Conservation (phyloP, 2,888 invertebrate species). For the Ectemnius continuus region DNA sequence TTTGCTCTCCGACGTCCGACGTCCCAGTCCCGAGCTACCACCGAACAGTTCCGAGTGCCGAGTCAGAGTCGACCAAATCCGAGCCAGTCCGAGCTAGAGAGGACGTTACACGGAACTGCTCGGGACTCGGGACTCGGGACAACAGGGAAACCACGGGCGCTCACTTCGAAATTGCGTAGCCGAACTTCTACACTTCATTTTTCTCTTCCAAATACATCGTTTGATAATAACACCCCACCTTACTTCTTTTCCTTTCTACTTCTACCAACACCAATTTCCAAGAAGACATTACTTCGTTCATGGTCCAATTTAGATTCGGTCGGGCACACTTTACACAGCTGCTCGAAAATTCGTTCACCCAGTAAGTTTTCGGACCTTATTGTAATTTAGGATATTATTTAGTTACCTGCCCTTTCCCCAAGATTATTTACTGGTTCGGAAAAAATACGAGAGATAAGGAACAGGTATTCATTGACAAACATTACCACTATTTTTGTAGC, state of each 20-base stretch:
- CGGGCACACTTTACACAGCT: conserved; percentile 33
- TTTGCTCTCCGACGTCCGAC: conserved; percentile 31
- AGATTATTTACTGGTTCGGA: neutral
- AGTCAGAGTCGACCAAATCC: neutral
- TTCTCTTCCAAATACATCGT: neutral
- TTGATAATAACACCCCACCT: neutral
- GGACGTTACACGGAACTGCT: no score
- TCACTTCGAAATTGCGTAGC: conserved; percentile 1
- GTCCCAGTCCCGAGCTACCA: neutral
- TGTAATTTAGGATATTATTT: neutral
- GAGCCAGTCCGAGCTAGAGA: no score
- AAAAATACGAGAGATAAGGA: no score
- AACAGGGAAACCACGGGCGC: neutral
- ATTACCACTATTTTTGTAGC: no score
- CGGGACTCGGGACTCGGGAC: conserved; percentile 25
- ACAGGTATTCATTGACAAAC: no score
- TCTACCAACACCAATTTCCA: neutral
- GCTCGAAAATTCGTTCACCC: conserved; percentile 23
- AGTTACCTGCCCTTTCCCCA: conserved; percentile 4
- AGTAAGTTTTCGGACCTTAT: conserved; percentile 13
- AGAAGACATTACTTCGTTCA: conserved; percentile 30
- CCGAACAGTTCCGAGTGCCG: neutral
- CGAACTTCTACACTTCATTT: neutral
- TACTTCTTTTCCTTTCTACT: neutral
- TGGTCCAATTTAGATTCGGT: conserved; percentile 41